Conservation (phyloP, 2,888 invertebrate species). For the Sphaerophoria taeniata region DNA sequence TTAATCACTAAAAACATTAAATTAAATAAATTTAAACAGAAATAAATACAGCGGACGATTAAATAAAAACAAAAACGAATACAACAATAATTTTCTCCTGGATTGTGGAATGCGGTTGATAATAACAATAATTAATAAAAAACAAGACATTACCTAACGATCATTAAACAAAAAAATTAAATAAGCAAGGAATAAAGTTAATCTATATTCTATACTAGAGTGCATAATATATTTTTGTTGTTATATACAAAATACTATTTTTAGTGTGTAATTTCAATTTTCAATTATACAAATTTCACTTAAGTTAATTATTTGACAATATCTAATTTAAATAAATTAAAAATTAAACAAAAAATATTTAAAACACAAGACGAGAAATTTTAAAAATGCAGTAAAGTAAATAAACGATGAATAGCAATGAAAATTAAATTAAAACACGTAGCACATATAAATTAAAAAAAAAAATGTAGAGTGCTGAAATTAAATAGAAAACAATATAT, state of each 20-base stretch:
- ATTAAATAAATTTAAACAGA: conserved; percentile 24
- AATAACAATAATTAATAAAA: conserved; percentile 54
- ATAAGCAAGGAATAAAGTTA: conserved; percentile 60
- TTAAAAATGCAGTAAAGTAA: conserved; percentile 55
- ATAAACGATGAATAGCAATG: conserved; percentile 66
- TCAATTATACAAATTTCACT: conserved; percentile 74
- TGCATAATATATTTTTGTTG: conserved; percentile 74
- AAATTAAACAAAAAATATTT: background rate
- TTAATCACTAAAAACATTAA: conserved; percentile 56
- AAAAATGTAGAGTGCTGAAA: conserved; percentile 62
- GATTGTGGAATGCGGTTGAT: conserved; percentile 72
- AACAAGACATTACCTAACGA: conserved; percentile 63
- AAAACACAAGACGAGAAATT: conserved; percentile 36
- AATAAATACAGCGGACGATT: conserved; percentile 34
- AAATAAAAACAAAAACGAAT: conserved; percentile 28
- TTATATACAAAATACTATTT: conserved; percentile 74
- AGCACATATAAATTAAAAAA: conserved; percentile 61
- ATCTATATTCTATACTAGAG: conserved; percentile 73
- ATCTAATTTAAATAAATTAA: conserved; percentile 63
- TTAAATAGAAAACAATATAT: conserved; percentile 78
- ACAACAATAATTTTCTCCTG: conserved; percentile 66
- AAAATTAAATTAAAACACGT: conserved; percentile 72
- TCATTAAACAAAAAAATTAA: conserved; percentile 50
- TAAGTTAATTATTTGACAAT: conserved; percentile 75
- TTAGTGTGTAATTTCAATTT: conserved; percentile 74